Evolutionary conservation across 2,797 vertebrate species (phyloP).

Genomic region (Eptatretus atami): DNA sequence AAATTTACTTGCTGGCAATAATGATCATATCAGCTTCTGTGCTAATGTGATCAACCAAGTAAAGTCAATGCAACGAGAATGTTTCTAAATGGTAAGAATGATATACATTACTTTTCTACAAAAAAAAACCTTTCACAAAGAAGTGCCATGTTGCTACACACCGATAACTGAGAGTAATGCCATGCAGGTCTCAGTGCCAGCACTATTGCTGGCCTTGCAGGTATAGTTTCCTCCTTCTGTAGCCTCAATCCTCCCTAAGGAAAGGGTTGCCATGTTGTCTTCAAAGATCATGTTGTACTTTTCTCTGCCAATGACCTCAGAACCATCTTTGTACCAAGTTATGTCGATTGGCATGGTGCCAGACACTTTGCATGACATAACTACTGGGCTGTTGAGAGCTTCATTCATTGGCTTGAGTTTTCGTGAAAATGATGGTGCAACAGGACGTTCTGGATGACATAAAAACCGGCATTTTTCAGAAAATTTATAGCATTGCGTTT

Average conservation of each 20-base stretch:
- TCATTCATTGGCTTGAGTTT: constrained; percentile 39
- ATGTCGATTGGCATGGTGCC: constrained; percentile 59
- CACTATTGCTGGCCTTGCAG: constrained; percentile 68
- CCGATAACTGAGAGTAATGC: constrained; percentile 58
- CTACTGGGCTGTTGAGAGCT: neutral
- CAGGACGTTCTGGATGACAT: neutral
- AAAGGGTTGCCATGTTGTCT: constrained; percentile 33
- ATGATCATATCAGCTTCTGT: no score
- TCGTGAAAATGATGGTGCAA: constrained; percentile 28
- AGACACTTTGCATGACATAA: constrained; percentile 33
- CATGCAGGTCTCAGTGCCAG: constrained; percentile 64
- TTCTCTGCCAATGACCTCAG: constrained; percentile 49
- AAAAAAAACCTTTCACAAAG: no score
- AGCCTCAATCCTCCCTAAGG: constrained; percentile 33
- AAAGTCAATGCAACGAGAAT: no score
- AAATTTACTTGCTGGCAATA: no score
- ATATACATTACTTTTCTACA: no score
- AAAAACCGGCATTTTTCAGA: neutral
- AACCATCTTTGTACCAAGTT: constrained; percentile 65
- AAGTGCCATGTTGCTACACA: constrained; percentile 12
- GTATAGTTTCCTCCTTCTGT: constrained; percentile 46
- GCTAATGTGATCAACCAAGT: no score
- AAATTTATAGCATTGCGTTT: no score
- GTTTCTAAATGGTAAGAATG: no score
- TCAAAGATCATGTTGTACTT: constrained; percentile 47